phyloP scores from a whole-genome alignment of 2,888 invertebrate species.

The Ephialtes manifestator region DNA sequence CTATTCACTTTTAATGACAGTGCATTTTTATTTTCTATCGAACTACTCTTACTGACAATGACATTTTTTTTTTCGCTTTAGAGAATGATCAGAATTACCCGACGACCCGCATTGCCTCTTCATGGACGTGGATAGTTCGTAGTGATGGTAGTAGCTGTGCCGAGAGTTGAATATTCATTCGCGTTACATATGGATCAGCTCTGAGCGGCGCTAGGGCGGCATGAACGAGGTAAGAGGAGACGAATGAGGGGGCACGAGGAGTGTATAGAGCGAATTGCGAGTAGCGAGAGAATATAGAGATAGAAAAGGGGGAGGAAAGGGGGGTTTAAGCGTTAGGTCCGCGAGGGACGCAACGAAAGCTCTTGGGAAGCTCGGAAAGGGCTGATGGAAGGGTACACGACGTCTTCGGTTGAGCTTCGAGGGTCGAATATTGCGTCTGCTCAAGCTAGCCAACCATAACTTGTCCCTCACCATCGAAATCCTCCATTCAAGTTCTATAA shows the following conservation, averaged over 20 bases:
- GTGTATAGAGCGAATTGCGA: conserved; percentile 52
- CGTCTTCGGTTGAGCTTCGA: conserved; percentile 39
- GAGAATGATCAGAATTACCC: conserved; percentile 21
- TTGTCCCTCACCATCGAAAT: conserved; percentile 50
- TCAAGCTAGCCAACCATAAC: conserved; percentile 72
- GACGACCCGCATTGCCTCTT: conserved; percentile 12
- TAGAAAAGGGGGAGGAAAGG: conserved; percentile 41
- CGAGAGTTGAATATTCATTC: conserved; percentile 85
- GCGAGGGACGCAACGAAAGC: conserved; percentile 31
- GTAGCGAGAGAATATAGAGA: conserved; percentile 53
- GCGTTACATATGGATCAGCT: conserved; percentile 85
- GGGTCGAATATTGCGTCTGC: conserved; percentile 67
- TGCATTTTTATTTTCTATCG: not conserved
- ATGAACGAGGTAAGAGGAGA: conserved; percentile 68
- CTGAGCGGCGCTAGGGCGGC: conserved; percentile 73
- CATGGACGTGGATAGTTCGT: conserved; percentile 41
- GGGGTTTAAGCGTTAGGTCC: conserved; percentile 43
- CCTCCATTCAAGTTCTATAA: conserved; percentile 58
- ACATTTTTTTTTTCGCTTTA: not conserved
- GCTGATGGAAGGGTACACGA: conserved; percentile 51
- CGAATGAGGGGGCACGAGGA: conserved; percentile 31
- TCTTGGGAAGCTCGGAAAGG: conserved; percentile 33
- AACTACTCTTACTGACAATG: not conserved
- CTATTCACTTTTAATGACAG: not conserved
- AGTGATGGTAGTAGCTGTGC: conserved; percentile 73